Evolutionary conservation across 2,888 invertebrate species (phyloP).

Genomic region (Loripinus fragilis): DNA sequence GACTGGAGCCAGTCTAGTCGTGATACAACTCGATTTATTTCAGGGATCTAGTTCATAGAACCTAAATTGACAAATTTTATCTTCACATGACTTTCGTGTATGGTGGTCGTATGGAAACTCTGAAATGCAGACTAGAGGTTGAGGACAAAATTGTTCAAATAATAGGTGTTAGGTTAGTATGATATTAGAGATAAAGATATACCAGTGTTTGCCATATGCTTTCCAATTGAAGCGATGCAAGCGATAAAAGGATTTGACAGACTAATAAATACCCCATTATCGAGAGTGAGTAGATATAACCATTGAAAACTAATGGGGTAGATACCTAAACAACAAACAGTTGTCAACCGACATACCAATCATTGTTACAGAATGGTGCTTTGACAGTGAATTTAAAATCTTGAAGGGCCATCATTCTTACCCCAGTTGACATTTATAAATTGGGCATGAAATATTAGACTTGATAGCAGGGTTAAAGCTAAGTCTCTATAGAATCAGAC

Average conservation of each 20-base stretch:
- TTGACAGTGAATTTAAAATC: background rate
- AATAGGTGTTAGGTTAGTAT: slow-evolving; percentile 17
- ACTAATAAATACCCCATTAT: slow-evolving; percentile 14
- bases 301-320: slow-evolving; percentile 4
- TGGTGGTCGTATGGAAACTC: slow-evolving; percentile 7
- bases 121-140: background rate
- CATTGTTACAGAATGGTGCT: background rate
- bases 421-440: slow-evolving; percentile 12
- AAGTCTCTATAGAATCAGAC: slow-evolving; percentile 11
- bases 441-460: slow-evolving; percentile 18
- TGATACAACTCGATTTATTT: no score
- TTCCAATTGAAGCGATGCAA: background rate
- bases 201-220: slow-evolving; percentile 7
- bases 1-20: no score
- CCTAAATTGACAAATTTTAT: background rate
- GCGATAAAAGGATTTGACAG: slow-evolving; percentile 13
- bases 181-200: slow-evolving; percentile 16
- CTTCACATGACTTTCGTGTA: background rate
- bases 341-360: slow-evolving; percentile 8
- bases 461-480: slow-evolving; percentile 9
- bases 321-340: background rate
- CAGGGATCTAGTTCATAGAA: no score
- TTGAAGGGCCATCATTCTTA: slow-evolving; percentile 5
- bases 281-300: background rate
- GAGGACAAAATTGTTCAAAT: slow-evolving; percentile 18